A percentile compares a stretch with the other conserved stretches of the same genome.
These are phyloP conservation scores for Ptychoptera albimana DNA, from an alignment of 2,888 invertebrate genomes.

Conservation along the genomic window DNA sequence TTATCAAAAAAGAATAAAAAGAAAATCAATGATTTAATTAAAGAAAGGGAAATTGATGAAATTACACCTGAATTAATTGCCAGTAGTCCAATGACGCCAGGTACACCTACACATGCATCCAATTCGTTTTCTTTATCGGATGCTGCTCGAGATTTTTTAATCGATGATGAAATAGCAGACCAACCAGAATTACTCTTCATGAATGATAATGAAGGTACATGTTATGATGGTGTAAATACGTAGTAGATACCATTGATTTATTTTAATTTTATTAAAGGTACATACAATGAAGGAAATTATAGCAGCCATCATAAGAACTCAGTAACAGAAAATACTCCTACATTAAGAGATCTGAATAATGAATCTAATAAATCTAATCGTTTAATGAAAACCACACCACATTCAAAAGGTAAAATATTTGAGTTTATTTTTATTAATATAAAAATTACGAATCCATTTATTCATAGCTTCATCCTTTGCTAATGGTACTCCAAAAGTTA, in stretches of 20 bases:
- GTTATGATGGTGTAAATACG: no score
- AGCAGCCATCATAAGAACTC: background rate
- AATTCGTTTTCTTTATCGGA: slow-evolving; percentile 69
- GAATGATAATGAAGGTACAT: slow-evolving; percentile 31
- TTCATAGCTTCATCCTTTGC: no score
- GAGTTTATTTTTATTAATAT: no score
- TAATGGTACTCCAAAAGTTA: slow-evolving; percentile 25
- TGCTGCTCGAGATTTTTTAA: slow-evolving; percentile 49
- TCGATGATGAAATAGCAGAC: slow-evolving; percentile 82
- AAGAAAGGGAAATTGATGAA: slow-evolving; percentile 29
- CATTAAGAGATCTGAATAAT: background rate
- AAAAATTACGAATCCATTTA: no score
- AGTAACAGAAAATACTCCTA: slow-evolving; percentile 5
- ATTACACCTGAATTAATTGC: slow-evolving; percentile 28
- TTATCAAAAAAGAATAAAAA: slow-evolving; percentile 19
- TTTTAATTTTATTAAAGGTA: no score
- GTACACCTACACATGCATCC: slow-evolving; percentile 64
- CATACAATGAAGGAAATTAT: background rate
- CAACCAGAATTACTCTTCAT: slow-evolving; percentile 71
- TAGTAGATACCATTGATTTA: no score
- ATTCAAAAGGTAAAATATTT: no score
- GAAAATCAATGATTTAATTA: slow-evolving; percentile 10
- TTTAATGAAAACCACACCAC: no score
- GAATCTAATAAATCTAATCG: no score
- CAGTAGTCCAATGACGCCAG: slow-evolving; percentile 44